Conservation (phyloP, 2,113 vertebrate species). For the Indicator maculatus region DNA sequence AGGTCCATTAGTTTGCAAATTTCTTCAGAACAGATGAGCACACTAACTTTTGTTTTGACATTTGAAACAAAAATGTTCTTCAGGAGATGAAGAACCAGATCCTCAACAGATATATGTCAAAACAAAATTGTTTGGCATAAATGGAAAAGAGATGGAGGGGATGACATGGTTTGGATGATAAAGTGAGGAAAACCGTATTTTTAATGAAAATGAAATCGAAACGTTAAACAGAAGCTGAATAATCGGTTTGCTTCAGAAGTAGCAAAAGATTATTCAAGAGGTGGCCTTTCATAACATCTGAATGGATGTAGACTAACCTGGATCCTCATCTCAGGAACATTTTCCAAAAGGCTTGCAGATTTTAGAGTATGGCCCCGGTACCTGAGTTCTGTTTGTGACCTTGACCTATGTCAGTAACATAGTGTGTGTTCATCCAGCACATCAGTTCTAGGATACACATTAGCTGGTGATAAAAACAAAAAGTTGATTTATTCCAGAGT, state of each 20-base stretch:
- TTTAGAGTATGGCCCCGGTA: neutral
- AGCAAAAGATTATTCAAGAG: neutral
- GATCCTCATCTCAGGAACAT: neutral
- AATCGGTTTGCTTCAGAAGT: neutral
- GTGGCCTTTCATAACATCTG: neutral
- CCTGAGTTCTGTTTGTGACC: neutral
- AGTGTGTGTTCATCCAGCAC: neutral
- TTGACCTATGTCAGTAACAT: neutral
- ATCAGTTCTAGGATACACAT: neutral
- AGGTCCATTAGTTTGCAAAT: constrained; percentile 50
- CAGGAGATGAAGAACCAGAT: neutral
- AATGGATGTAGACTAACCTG: neutral
- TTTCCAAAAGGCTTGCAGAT: neutral
- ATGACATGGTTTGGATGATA: neutral
- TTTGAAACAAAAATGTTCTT: constrained; percentile 14
- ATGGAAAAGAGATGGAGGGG: neutral
- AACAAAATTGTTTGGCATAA: neutral
- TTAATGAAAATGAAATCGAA: neutral
- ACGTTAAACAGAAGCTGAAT: neutral
- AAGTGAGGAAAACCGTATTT: neutral
- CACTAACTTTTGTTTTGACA: constrained; percentile 7
- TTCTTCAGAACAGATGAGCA: constrained; percentile 10
- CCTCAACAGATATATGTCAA: neutral
- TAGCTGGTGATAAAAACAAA: neutral
- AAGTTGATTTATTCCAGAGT: neutral